phyloP scores from a whole-genome alignment of 2,888 invertebrate species.

The Agrilus cyanescens region DNA sequence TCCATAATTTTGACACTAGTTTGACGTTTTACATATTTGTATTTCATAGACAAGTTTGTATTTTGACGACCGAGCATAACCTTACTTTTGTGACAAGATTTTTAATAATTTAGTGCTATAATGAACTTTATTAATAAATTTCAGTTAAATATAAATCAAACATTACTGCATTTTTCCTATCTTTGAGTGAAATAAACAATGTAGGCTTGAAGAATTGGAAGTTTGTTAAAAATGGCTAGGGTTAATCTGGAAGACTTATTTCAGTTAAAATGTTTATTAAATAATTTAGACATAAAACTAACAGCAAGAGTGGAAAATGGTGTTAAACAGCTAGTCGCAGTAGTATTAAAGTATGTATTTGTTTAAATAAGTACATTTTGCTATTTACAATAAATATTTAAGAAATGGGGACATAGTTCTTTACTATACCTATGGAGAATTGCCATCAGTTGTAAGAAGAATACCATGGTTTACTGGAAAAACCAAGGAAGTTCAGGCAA shows the following conservation, averaged over 20 bases:
- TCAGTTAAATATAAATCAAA: too few relatives aligned
- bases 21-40: too few relatives aligned
- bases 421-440: constrained; percentile 33
- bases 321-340: constrained; percentile 32
- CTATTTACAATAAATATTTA: constrained; percentile 9
- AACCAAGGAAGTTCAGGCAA: constrained; percentile 44
- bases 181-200: too few relatives aligned
- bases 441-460: constrained; percentile 30
- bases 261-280: constrained; percentile 30
- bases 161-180: too few relatives aligned
- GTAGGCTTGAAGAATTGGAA: too few relatives aligned
- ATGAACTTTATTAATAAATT: too few relatives aligned
- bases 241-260: constrained; percentile 28
- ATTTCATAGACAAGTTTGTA: too few relatives aligned
- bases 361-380: not conserved
- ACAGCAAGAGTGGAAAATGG: constrained; percentile 33
- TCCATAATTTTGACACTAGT: too few relatives aligned
- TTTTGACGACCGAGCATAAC: too few relatives aligned
- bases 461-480: constrained; percentile 33
- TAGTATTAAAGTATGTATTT: constrained; percentile 27
- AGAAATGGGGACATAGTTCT: constrained; percentile 33
- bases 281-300: constrained; percentile 31
- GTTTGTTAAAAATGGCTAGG: constrained; percentile 9
- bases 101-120: too few relatives aligned
- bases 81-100: too few relatives aligned